Evolutionary conservation across 2,113 vertebrate genomes (phyloP).

Genomic region (Zosterops lateralis): DNA sequence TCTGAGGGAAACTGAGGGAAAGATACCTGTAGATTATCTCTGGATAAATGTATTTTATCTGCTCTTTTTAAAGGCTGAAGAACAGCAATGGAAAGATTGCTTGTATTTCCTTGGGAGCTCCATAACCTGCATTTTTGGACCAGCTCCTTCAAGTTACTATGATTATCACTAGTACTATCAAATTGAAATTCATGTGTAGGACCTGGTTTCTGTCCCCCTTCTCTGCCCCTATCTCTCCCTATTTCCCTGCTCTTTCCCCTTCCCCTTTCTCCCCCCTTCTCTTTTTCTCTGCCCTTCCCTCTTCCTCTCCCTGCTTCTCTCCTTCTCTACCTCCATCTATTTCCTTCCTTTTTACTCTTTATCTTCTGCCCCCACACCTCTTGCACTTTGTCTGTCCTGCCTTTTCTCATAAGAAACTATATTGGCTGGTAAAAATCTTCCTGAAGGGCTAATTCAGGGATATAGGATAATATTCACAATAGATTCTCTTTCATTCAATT

Average conservation of each 20-base stretch:
- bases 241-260: no score
- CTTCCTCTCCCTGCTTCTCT: background rate
- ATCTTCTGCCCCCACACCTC: background rate
- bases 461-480: conserved; percentile 34
- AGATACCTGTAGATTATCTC: background rate
- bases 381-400: background rate
- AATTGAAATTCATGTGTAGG: background rate
- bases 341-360: background rate
- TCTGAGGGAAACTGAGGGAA: background rate
- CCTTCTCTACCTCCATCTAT: background rate
- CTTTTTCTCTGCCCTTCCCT: background rate
- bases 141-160: background rate
- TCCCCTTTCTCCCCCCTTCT: background rate
- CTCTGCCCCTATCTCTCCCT: background rate
- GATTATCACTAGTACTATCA: background rate
- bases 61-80: background rate
- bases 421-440: background rate
- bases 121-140: background rate
- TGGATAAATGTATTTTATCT: background rate
- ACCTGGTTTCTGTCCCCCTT: background rate
- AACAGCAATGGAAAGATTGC: background rate
- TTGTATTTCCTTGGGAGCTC: conserved; percentile 3
- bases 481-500: conserved; percentile 63
- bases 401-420: background rate
- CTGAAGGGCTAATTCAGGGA: conserved; percentile 12